A percentile compares a stretch with the other conserved stretches of the same genome.
These are phyloP conservation scores for Amphiprion clarkii DNA, from an alignment of 2,797 vertebrate species.

Conservation along the genomic window DNA sequence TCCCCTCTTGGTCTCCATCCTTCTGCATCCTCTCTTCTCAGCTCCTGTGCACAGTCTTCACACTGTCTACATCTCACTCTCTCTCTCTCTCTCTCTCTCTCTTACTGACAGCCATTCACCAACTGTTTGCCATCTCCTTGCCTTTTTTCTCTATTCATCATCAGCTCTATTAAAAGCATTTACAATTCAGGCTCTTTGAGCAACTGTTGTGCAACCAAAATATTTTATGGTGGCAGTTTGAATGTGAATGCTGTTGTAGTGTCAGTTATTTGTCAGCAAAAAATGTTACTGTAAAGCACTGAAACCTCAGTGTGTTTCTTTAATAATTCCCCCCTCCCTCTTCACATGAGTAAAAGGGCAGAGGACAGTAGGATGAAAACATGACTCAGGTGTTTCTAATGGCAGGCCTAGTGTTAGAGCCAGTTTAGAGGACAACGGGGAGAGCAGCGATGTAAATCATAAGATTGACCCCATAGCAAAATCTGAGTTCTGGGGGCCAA, in stretches of 20 bases:
- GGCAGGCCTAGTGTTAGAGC: constrained; percentile 7
- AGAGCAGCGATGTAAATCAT: constrained; percentile 34
- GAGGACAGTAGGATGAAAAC: constrained; percentile 44
- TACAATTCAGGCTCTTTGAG: constrained; percentile 59
- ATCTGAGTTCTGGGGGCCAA: constrained; percentile 23
- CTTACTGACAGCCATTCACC: constrained; percentile 66
- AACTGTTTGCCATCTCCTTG: constrained; percentile 65
- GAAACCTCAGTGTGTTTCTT: constrained; percentile 17
- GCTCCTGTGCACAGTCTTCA: constrained; percentile 64
- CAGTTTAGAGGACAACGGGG: constrained; percentile 27
- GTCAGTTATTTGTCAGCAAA: constrained; percentile 12
- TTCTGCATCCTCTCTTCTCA: constrained; percentile 61
- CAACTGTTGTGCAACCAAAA: constrained; percentile 67
- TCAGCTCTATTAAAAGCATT: constrained; percentile 72
- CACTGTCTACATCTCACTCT: constrained; percentile 64
- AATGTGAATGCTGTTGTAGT: constrained; percentile 30
- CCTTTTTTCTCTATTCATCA: constrained; percentile 54
- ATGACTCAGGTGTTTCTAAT: constrained; percentile 62
- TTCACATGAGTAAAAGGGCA: constrained; percentile 30
- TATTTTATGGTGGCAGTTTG: constrained; percentile 51
- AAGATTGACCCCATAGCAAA: constrained; percentile 27
- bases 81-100: constrained; percentile 59
- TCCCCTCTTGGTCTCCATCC: constrained; percentile 55
- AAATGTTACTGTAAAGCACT: background rate
- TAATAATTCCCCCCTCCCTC: constrained; percentile 4